phyloP scores from a whole-genome alignment of 2,797 vertebrate genomes.

The Nyctibius grandis region DNA sequence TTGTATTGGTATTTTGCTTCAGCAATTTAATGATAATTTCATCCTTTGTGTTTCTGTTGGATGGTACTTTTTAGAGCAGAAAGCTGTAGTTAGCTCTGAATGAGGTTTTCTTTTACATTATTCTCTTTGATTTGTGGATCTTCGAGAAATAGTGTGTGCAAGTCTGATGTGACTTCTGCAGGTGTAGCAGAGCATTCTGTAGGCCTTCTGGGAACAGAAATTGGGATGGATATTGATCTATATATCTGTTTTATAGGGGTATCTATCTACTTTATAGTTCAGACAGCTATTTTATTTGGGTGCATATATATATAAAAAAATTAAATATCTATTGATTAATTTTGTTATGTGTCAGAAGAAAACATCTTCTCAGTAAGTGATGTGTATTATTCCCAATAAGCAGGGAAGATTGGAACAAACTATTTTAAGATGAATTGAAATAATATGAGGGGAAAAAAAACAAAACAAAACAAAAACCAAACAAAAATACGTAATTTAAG shows the following conservation, averaged over 20 bases:
- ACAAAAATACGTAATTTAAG: not conserved
- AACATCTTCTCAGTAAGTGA: not conserved
- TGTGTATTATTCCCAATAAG: not conserved
- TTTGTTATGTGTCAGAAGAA: not conserved
- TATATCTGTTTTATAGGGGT: not conserved
- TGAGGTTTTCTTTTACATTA: not conserved
- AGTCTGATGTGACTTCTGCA: not conserved
- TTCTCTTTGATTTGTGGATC: not conserved
- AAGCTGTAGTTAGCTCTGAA: not conserved
- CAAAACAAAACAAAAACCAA: not conserved
- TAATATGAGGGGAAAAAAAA: not conserved
- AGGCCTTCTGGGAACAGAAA: not conserved
- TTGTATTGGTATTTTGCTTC: not conserved
- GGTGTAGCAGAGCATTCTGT: not conserved
- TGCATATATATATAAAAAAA: not conserved
- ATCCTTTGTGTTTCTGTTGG: not conserved
- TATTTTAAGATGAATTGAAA: not conserved
- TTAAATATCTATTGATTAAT: not conserved
- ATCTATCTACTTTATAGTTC: not conserved
- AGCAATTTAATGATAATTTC: not conserved
- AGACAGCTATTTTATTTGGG: not conserved
- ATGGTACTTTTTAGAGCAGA: not conserved
- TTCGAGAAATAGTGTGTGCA: not conserved
- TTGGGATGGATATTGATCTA: not conserved
- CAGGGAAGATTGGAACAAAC: not conserved